phyloP scores from a whole-genome alignment of 2,113 vertebrate species.

The Chaetura pelagica region DNA sequence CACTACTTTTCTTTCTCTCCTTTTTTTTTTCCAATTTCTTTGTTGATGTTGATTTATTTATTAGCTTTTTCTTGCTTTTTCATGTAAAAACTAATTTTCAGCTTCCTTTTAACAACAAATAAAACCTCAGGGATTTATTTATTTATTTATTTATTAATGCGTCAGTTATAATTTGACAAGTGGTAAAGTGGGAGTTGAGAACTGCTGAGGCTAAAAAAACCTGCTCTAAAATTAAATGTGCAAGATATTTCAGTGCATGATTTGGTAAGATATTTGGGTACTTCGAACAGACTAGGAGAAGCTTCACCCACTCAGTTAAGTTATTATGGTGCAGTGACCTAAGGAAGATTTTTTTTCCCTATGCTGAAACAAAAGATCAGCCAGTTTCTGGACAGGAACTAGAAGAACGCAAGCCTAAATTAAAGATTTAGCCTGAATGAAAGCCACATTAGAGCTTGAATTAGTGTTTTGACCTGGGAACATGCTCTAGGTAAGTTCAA shows the following conservation, averaged over 20 bases:
- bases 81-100: background rate
- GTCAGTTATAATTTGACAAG: background rate
- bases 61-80: background rate
- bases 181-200: constrained; percentile 25
- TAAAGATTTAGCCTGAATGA: background rate
- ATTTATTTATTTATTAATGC: background rate
- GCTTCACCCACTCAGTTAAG: background rate
- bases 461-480: background rate
- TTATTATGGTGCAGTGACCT: background rate
- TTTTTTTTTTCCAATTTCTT: background rate
- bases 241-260: background rate
- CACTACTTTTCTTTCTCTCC: background rate
- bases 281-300: constrained; percentile 1
- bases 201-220: constrained; percentile 9
- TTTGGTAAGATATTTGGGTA: background rate
- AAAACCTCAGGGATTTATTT: background rate
- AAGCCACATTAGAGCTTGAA: background rate
- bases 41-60: background rate
- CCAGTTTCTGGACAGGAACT: background rate
- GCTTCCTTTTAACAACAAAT: background rate
- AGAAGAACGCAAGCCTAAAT: background rate
- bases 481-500: background rate
- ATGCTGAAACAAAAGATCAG: background rate
- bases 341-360: background rate
- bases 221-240: constrained; percentile 31